phyloP scores from a whole-genome alignment of 2,888 invertebrate genomes.

The Ectemnius cavifrons region DNA sequence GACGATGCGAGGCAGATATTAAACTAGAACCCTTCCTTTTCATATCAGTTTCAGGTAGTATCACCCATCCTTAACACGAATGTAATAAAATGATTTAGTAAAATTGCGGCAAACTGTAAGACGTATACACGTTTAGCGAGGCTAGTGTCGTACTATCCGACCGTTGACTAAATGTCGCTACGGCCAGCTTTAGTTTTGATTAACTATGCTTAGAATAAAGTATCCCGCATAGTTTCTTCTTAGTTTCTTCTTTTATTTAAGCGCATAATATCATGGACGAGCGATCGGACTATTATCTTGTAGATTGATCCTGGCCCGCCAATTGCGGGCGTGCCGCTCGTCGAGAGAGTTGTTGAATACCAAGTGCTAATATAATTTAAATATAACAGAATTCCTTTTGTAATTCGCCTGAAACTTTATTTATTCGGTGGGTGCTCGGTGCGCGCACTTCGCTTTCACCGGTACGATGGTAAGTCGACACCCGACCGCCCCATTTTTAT shows the following conservation, averaged over 20 bases:
- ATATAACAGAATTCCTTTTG: background rate
- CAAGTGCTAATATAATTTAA: slow-evolving; percentile 9
- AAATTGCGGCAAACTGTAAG: no score
- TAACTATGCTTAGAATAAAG: background rate
- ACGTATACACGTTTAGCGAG: no score
- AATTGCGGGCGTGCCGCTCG: background rate
- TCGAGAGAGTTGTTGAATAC: background rate
- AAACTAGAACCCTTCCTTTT: no score
- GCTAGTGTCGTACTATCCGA: no score
- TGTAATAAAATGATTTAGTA: no score
- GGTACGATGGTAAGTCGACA: background rate
- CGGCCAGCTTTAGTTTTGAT: background rate
- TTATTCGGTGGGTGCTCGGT: background rate
- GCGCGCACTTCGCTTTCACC: slow-evolving; percentile 4
- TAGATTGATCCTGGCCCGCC: background rate
- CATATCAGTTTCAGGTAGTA: no score
- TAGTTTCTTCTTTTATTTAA: background rate
- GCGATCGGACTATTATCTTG: background rate
- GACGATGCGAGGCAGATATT: slow-evolving; percentile 7
- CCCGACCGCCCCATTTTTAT: background rate
- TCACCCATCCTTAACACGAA: no score
- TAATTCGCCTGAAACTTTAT: background rate
- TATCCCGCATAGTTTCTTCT: background rate
- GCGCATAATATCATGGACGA: background rate
- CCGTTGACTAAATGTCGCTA: no score